These are phyloP conservation scores for Coregonus sp. DNA, from an alignment of 2,797 vertebrate species.

Conservation along the genomic window DNA sequence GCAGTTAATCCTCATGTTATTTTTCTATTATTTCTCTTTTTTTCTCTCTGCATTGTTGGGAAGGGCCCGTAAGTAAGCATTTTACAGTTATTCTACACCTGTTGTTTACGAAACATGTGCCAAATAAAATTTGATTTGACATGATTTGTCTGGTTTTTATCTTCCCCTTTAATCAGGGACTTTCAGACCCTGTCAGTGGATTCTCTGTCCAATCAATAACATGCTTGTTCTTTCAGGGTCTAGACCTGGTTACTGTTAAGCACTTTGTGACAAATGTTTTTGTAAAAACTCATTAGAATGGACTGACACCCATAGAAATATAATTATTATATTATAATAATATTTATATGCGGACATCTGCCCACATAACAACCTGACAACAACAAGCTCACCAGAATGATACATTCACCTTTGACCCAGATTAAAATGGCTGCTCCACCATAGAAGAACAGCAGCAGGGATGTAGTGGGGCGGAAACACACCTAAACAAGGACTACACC, in stretches of 20 bases:
- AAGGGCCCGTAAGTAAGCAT: no score
- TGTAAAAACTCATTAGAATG: constrained; percentile 9
- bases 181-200: no score
- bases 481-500: not conserved
- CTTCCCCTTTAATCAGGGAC: not conserved
- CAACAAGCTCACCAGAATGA: constrained; percentile 69
- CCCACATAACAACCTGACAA: constrained; percentile 36
- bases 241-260: not conserved
- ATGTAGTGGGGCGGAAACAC: constrained; percentile 30
- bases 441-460: constrained; percentile 45
- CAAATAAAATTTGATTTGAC: no score
- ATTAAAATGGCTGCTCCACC: constrained; percentile 34
- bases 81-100: no score
- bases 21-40: no score
- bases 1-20: no score
- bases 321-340: no score
- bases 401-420: constrained; percentile 74
- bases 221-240: not conserved
- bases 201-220: not conserved
- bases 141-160: not conserved
- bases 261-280: not conserved
- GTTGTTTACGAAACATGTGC: no score
- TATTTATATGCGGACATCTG: constrained; percentile 29
- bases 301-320: no score
- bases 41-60: no score